These are phyloP conservation scores for Trichogramma dendrolimi DNA, from an alignment of 2,888 invertebrate genomes.

Conservation along the genomic window DNA sequence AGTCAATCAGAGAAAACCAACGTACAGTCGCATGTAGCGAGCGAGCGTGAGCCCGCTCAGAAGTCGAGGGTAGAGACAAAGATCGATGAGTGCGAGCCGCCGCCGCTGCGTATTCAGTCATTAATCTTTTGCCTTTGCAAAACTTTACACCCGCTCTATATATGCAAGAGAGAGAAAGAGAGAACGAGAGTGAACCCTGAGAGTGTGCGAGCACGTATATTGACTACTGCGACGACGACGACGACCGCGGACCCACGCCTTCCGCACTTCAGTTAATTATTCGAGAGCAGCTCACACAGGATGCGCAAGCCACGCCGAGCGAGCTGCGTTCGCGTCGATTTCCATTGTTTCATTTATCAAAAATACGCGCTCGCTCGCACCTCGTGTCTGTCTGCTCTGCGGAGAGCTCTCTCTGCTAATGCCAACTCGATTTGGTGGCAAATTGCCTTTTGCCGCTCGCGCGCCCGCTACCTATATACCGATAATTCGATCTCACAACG, in stretches of 20 bases:
- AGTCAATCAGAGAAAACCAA: constrained; percentile 12
- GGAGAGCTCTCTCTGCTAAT: no score
- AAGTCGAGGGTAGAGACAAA: constrained; percentile 24
- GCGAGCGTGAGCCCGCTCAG: constrained; percentile 28
- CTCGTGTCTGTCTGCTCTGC: no score
- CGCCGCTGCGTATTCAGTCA: constrained; percentile 17
- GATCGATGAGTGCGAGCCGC: constrained; percentile 28
- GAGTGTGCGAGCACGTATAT: constrained; percentile 3
- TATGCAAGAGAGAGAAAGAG: constrained; percentile 7
- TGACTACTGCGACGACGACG: neutral
- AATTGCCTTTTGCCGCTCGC: no score
- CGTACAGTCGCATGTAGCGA: constrained; percentile 26
- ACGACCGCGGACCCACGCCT: neutral
- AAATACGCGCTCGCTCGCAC: no score
- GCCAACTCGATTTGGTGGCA: no score
- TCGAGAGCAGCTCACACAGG: constrained; percentile 2
- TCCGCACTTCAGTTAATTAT: constrained; percentile 25
- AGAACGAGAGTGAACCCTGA: neutral
- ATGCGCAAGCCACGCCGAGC: neutral
- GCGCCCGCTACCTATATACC: no score
- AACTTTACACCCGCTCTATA: constrained; percentile 24
- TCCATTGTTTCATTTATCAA: constrained; percentile 30
- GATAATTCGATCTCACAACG: no score
- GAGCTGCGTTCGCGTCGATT: constrained; percentile 14
- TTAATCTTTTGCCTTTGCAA: constrained; percentile 26